These are phyloP conservation scores for Hydrophis major DNA, from an alignment of 2,797 vertebrate species.

Conservation along the genomic window DNA sequence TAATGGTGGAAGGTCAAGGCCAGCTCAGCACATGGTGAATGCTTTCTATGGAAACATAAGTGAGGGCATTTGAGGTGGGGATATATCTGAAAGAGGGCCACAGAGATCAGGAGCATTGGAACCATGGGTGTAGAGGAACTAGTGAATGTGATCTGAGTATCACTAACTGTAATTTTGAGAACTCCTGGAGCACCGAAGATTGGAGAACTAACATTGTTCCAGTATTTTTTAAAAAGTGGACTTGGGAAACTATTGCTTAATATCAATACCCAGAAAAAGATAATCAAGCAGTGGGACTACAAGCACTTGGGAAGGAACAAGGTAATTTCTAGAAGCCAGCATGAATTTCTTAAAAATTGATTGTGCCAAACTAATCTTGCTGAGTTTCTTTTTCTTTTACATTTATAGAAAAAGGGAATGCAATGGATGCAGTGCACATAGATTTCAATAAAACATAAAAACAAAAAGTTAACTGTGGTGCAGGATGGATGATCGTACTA, in stretches of 20 bases:
- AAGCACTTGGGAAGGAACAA: neutral
- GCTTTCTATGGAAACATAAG: neutral
- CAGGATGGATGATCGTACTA: neutral
- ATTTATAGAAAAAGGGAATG: neutral
- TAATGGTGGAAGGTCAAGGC: neutral
- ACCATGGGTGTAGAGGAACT: neutral
- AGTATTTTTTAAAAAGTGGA: neutral
- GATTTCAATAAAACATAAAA: neutral
- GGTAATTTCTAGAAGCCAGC: neutral
- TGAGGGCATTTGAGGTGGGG: neutral
- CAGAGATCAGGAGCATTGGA: neutral
- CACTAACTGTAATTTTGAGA: neutral
- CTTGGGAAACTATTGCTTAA: neutral
- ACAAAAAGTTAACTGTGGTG: neutral
- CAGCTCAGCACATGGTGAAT: neutral
- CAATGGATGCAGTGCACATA: neutral
- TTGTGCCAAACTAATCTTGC: neutral
- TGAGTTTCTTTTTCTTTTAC: neutral
- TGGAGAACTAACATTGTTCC: neutral
- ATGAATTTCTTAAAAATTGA: neutral
- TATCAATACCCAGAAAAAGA: neutral
- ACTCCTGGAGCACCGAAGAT: neutral
- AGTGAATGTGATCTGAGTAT: neutral
- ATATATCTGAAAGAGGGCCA: neutral
- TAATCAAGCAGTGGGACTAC: neutral